A percentile compares a stretch with the other conserved stretches of the same genome.
Evolutionary conservation across 2,888 invertebrate genomes (phyloP).

Genomic region (Galeruca laticollis): DNA sequence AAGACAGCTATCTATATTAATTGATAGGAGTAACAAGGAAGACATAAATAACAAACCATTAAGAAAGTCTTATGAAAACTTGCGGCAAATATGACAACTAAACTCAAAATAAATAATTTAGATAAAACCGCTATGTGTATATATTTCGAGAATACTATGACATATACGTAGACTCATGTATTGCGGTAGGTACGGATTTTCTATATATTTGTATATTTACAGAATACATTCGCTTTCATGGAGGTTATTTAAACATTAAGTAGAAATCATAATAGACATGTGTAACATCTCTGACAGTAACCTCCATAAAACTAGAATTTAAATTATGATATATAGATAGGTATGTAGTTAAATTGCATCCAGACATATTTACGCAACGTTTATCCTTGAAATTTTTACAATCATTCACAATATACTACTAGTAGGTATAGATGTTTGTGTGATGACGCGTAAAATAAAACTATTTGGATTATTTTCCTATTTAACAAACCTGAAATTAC

Average conservation of each 20-base stretch:
- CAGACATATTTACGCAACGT: background rate
- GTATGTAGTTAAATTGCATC: background rate
- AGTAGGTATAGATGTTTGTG: background rate
- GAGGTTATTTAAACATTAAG: background rate
- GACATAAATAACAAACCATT: slow-evolving; percentile 46
- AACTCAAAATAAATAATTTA: slow-evolving; percentile 1
- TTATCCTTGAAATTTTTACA: background rate
- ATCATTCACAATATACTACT: background rate
- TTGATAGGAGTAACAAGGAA: slow-evolving; percentile 47
- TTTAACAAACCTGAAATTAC: background rate
- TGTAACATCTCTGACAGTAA: background rate
- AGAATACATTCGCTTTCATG: background rate
- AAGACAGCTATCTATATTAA: slow-evolving; percentile 36
- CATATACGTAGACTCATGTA: background rate
- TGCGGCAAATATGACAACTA: slow-evolving; percentile 36
- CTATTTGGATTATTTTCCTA: background rate
- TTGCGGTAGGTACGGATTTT: slow-evolving; percentile 5
- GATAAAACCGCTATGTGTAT: background rate
- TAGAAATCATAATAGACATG: background rate
- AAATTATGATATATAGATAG: background rate
- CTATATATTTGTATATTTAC: background rate
- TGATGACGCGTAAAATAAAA: background rate
- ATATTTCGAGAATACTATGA: slow-evolving; percentile 1
- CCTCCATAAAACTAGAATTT: background rate
- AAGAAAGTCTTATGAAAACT: slow-evolving; percentile 31